A percentile compares a stretch with the other conserved stretches of the same genome.
Evolutionary conservation across 2,113 vertebrate genomes (phyloP).

Genomic region (Cephalopholis sonnerati): DNA sequence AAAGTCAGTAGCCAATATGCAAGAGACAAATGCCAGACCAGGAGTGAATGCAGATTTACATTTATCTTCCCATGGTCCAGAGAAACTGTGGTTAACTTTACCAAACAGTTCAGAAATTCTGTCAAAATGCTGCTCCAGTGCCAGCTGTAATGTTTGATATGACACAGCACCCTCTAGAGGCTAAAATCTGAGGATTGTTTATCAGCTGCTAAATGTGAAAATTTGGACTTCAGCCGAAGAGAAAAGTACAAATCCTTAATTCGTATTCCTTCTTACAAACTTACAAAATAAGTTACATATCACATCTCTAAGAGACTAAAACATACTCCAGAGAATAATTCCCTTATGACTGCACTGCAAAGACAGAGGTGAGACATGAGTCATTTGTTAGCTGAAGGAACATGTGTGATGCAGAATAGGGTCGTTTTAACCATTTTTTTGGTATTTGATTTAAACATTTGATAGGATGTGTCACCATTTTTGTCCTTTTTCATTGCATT

Average conservation of each 20-base stretch:
- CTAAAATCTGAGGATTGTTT: too few species aligned
- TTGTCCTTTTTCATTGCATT: not conserved
- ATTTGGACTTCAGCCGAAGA: not conserved
- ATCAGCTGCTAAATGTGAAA: not conserved
- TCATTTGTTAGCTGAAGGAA: too few species aligned
- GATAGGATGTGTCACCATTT: not conserved
- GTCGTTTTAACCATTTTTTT: not conserved
- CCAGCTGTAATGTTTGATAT: not conserved
- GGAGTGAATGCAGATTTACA: not conserved
- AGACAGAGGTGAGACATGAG: too few species aligned
- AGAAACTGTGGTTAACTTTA: not conserved
- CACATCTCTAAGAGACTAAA: too few species aligned
- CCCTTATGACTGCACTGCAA: too few species aligned
- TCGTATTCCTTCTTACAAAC: not conserved
- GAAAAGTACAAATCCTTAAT: not conserved
- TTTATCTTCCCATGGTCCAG: not conserved
- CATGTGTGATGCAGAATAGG: too few species aligned
- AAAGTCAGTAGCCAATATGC: not conserved
- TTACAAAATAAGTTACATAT: too few species aligned
- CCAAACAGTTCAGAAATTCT: not conserved
- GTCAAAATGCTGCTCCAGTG: not conserved
- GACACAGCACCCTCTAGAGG: conserved; percentile 61
- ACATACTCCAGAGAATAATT: too few species aligned
- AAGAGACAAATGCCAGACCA: not conserved
- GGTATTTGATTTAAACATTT: not conserved